phyloP scores from a whole-genome alignment of 2,797 vertebrate genomes.

The Sebastes flavidus region DNA sequence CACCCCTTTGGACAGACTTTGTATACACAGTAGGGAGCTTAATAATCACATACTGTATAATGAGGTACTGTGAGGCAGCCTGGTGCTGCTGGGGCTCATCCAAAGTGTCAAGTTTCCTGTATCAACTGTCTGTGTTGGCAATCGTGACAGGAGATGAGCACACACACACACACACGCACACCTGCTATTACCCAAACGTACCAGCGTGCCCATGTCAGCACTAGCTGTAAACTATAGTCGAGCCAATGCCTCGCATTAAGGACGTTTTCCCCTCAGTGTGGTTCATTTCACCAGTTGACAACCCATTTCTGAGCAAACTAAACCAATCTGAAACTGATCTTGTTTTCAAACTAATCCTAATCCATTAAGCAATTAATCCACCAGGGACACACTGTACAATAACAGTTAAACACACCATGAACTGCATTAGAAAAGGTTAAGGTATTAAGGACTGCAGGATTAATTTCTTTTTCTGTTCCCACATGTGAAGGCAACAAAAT shows the following conservation, averaged over 20 bases:
- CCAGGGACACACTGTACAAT: background rate
- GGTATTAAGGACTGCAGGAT: background rate
- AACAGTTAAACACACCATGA: background rate
- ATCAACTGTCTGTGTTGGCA: too few relatives aligned
- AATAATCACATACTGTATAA: conserved; percentile 15
- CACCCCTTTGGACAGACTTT: background rate
- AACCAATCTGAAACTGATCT: background rate
- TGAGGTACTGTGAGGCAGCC: background rate
- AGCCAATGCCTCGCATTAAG: background rate
- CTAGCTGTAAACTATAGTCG: background rate
- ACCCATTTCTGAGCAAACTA: background rate
- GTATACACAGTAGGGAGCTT: background rate
- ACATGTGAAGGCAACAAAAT: background rate
- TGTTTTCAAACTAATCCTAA: background rate
- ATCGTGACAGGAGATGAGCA: background rate
- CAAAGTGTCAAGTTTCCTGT: conserved; percentile 20
- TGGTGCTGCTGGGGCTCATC: conserved; percentile 25
- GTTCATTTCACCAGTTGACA: background rate
- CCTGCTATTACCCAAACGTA: conserved; percentile 11
- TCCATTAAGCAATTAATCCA: background rate
- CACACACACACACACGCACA: background rate
- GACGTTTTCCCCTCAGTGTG: background rate
- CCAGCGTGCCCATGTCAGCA: background rate
- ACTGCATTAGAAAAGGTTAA: background rate
- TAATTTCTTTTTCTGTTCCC: background rate